Evolutionary conservation across 2,888 invertebrate genomes (phyloP).

Genomic region (Rhagium mordax): DNA sequence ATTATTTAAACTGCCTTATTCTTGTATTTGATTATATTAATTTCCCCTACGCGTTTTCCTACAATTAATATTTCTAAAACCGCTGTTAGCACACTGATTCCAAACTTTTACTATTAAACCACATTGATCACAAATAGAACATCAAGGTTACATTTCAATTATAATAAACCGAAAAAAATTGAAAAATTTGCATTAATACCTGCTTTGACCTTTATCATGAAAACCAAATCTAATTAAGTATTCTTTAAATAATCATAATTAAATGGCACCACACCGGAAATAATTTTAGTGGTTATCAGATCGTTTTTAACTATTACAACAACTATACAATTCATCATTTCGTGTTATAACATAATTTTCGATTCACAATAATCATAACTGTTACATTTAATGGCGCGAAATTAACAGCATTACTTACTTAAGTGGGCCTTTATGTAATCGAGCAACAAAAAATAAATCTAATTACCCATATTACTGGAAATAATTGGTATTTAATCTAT

Average conservation of each 20-base stretch:
- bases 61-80: no score
- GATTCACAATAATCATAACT: neutral
- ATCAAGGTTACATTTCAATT: conserved; percentile 14
- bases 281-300: neutral
- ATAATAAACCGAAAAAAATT: neutral
- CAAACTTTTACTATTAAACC: no score
- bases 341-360: neutral
- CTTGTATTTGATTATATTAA: no score
- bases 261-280: neutral
- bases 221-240: conserved; percentile 14
- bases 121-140: no score
- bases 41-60: no score
- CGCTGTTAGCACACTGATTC: no score
- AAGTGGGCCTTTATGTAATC: conserved; percentile 6
- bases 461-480: conserved; percentile 8
- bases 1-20: no score
- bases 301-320: neutral
- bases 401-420: neutral
- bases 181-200: neutral
- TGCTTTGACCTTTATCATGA: conserved; percentile 8
- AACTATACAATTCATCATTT: neutral
- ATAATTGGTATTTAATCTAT: conserved; percentile 5
- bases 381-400: neutral
- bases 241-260: neutral
- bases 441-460: neutral